Conservation (phyloP, 2,888 invertebrate genomes). For the Philereme transversata region DNA sequence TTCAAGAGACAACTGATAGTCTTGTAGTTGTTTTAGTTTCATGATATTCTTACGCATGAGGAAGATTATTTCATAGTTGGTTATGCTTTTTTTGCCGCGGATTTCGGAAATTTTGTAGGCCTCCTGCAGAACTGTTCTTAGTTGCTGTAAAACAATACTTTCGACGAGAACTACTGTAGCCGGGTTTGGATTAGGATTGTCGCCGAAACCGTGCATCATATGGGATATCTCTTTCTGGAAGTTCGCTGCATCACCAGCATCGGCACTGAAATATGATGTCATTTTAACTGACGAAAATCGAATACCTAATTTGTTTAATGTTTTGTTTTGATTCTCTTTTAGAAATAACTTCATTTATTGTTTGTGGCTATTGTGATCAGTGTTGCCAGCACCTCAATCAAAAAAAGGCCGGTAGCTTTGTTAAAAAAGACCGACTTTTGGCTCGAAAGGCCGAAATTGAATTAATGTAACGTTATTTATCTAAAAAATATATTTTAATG, state of each 20-base stretch:
- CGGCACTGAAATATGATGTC: conserved; percentile 73
- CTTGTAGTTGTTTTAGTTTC: conserved; percentile 89
- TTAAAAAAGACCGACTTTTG: too few species aligned
- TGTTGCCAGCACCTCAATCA: too few species aligned
- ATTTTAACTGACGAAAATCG: conserved; percentile 39
- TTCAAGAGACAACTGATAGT: conserved; percentile 87
- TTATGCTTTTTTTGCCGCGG: conserved; percentile 84
- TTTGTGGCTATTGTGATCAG: too few species aligned
- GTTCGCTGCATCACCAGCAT: conserved; percentile 66
- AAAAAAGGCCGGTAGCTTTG: too few species aligned
- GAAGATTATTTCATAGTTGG: conserved; percentile 89
- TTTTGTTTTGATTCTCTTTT: too few species aligned
- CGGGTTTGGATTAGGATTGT: conserved; percentile 90
- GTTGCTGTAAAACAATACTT: conserved; percentile 91
- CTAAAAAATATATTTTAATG: too few species aligned
- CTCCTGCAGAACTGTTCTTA: conserved; percentile 90
- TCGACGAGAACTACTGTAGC: conserved; percentile 94
- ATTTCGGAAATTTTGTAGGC: conserved; percentile 87
- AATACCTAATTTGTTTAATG: too few species aligned
- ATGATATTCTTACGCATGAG: conserved; percentile 92
- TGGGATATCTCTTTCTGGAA: conserved; percentile 89
- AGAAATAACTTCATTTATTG: too few species aligned
- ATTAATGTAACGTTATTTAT: too few species aligned
- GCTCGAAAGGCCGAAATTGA: too few species aligned
- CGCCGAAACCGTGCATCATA: conserved; percentile 98